Percentiles rank a stretch among this genome's conserved stretches.
phyloP scores from a whole-genome alignment of 2,797 vertebrate species.

The Poeciliopsis paucimaculata region DNA sequence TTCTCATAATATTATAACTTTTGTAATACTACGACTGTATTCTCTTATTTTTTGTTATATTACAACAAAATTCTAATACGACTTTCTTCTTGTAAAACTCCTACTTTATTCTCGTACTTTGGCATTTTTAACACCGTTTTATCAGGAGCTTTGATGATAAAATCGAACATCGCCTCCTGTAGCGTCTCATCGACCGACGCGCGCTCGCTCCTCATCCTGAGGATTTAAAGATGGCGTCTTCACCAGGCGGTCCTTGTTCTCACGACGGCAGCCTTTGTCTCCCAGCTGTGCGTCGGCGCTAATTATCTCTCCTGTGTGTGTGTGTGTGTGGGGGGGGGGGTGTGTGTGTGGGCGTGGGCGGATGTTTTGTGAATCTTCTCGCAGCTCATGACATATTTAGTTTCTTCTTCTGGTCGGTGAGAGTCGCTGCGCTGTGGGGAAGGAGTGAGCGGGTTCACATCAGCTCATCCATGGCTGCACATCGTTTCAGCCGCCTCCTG shows the following conservation, averaged over 20 bases:
- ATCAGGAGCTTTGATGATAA: no score
- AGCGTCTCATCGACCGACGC: conserved; percentile 55
- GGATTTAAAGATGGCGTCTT: conserved; percentile 69
- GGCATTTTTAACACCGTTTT: no score
- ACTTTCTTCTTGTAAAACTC: no score
- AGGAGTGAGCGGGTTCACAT: conserved; percentile 60
- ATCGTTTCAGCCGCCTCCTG: conserved; percentile 40
- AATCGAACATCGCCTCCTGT: conserved; percentile 44
- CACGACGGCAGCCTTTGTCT: conserved; percentile 62
- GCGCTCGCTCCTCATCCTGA: conserved; percentile 51
- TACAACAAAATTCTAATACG: no score
- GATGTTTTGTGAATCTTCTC: conserved; percentile 37
- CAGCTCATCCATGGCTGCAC: conserved; percentile 55
- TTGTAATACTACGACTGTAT: no score
- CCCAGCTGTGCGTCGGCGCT: conserved; percentile 46
- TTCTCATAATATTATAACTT: no score
- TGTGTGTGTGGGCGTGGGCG: not conserved
- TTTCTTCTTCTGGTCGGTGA: conserved; percentile 47
- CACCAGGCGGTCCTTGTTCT: conserved; percentile 64
- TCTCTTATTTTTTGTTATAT: no score
- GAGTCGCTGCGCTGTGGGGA: conserved; percentile 38
- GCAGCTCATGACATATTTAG: conserved; percentile 74
- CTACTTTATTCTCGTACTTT: no score
- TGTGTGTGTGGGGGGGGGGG: conserved; percentile 11
- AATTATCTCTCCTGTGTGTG: conserved; percentile 52